Evolutionary conservation across 2,113 vertebrate species (phyloP).

Genomic region (Manacus vitellinus): DNA sequence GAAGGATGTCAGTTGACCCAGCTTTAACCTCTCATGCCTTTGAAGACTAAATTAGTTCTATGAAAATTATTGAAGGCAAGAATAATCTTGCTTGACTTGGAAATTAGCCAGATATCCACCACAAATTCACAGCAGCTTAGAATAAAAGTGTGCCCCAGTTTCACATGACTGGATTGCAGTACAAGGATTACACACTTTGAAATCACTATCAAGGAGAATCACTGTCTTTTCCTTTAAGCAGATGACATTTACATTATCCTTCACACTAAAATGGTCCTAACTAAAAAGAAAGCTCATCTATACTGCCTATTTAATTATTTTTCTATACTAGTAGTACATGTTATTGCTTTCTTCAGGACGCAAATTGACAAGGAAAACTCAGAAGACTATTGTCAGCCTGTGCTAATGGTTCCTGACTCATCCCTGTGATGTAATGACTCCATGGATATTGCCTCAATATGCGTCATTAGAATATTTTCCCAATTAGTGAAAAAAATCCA

Average conservation of each 20-base stretch:
- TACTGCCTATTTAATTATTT: not conserved
- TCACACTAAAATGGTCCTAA: not conserved
- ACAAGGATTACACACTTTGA: not conserved
- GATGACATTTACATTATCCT: not conserved
- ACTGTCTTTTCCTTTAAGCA: not conserved
- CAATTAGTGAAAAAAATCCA: not conserved
- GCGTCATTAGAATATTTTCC: not conserved
- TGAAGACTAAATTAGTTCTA: conserved; percentile 53
- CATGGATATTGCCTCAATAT: not conserved
- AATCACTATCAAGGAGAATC: not conserved
- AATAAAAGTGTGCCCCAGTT: not conserved
- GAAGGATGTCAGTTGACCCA: conserved; percentile 43
- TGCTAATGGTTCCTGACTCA: not conserved
- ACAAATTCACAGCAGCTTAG: not conserved
- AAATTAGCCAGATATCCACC: conserved; percentile 36
- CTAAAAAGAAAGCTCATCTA: not conserved
- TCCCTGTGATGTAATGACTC: not conserved
- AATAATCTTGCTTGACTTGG: conserved; percentile 38
- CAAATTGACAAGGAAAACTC: not conserved
- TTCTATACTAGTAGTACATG: not conserved
- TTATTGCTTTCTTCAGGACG: not conserved
- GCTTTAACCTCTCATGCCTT: conserved; percentile 32
- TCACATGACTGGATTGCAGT: not conserved
- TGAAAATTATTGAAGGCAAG: conserved; percentile 25
- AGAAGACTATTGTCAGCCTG: not conserved